Base-by-base conservation (phyloP, 1,140 invertebrate genomes). In the Penaeus vannamei region DNA sequence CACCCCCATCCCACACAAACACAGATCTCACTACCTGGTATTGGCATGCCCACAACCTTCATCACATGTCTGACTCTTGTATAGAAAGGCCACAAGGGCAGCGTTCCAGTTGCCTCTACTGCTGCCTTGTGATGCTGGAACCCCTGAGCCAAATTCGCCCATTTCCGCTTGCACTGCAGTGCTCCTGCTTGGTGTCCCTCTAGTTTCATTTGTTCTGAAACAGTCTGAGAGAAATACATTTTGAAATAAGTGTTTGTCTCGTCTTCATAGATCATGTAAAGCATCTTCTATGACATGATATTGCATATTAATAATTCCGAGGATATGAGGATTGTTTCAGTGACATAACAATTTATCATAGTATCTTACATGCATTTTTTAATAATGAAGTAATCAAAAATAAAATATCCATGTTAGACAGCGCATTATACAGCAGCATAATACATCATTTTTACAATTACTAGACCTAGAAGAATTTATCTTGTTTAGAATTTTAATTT, bases 141-240 rank as follows among this genome's bases (percentile, higher is more conserved):
- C 14, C 62, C 79, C 14, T 22, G 8, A 3, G 79, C 64, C 61
- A 87, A 42, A 66, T 42, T 66, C 17, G 32, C 32, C 86, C 86
- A 87, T 26, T 87, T 87, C 14, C 32, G 22, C 36, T 66, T 36
- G n/a, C 86, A 87, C 32, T 87, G 60, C 19, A 81, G 61, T 82
- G 86, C 32, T 17, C 77, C 79, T 66, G 86, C 77, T 29, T 81
- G 77, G 26, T 82, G 62, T 2, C 86, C 86, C 46, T 87, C 86
- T 42, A 87, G 61, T 62, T 87, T 87, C 86, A 87, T 87, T 23
- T 87, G 86, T 23, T 87, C 86, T 59, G 86, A 87, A 23, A 87
- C 53, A 42, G 86, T 81, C 86, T 87, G 86, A 14, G 81, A 19
- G 8, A 20, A 46, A 87, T 53, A 26, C 8, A 85, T n/a, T 22